Evolutionary conservation across 2,797 vertebrate genomes (phyloP), one percentile per base, ranked within the genome.

Genomic region (Pipistrellus kuhlii): DNA sequence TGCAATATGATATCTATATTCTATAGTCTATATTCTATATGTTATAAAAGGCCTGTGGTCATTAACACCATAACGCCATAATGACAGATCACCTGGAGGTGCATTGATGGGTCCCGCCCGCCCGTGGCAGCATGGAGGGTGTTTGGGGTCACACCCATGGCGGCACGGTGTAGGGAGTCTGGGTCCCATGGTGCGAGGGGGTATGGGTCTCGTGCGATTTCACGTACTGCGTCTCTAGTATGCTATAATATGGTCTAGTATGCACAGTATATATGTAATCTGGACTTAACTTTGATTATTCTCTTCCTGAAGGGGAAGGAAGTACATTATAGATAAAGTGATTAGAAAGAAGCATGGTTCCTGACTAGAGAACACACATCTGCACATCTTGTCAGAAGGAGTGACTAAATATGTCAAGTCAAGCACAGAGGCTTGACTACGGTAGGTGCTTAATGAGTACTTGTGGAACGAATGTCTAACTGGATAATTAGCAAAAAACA

Each of bases 401-500:
- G 77, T 1, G 2, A 77, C 62, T 85, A 71, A 95, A 90, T 91
- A 48, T 92, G 85, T 95, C 78, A 85, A 59, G n/a, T 94, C 64
- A 88, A 93, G 62, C 59, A 87, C 46, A 73, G 75, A 94, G 75
- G 32, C 57, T 90, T 93, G 85, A 85, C 69, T 91, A 30, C 23
- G 90, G 94, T 94, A 95, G 46, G 32, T 90, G 66, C 41, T 92
- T 96, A 95, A 94, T 95, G 78, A 97, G 95, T 88, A 91, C 85
- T 93, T 93, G 32, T 62, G 41, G 76, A 93, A 82, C 38, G 68
- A 94, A 90, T 89, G 25, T 88, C 46, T 94, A 94, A 96, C 69
- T 57, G 69, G 82, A 84, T 95, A 96, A 96, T 96, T 94, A 93
- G 89, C 72, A 85, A 93, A 94, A 91, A 90, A 77, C 2, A 91